Evolutionary conservation across 2,888 invertebrate genomes (phyloP).

Genomic region (Drosophila seclusa): DNA sequence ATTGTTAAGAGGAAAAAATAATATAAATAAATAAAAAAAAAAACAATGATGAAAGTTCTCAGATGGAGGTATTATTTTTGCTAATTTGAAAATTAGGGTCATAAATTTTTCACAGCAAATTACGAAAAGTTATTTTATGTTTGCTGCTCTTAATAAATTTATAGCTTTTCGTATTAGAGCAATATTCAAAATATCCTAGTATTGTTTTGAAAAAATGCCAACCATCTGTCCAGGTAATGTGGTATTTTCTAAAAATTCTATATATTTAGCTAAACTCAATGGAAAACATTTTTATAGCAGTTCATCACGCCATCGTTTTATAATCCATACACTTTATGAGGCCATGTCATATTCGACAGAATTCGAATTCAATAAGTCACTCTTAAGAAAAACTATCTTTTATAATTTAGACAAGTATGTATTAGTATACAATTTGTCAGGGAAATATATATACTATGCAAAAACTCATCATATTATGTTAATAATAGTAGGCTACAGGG

Average conservation of each 20-base stretch:
- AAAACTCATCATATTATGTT: neutral
- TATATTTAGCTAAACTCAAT: slow-evolving; percentile 17
- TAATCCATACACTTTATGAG: slow-evolving; percentile 11
- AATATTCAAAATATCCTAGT: slow-evolving; percentile 24
- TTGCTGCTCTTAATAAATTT: slow-evolving; percentile 4
- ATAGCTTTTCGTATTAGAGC: slow-evolving; percentile 4
- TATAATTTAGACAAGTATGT: neutral
- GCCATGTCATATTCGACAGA: neutral
- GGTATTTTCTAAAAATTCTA: slow-evolving; percentile 29
- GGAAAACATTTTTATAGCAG: slow-evolving; percentile 23
- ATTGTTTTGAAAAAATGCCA: slow-evolving; percentile 29
- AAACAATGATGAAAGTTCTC: neutral
- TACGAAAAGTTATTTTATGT: slow-evolving; percentile 11
- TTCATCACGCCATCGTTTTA: slow-evolving; percentile 32
- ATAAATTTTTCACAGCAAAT: slow-evolving; percentile 14
- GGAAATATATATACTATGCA: neutral
- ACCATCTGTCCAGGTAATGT: slow-evolving; percentile 33
- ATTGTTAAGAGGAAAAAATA: slow-evolving; percentile 21
- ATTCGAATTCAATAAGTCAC: neutral
- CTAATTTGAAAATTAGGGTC: slow-evolving; percentile 28
- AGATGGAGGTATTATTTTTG: slow-evolving; percentile 2
- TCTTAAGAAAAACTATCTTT: neutral
- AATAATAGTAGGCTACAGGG: slow-evolving; percentile 1
- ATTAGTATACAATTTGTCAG: neutral
- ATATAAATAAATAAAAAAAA: neutral